Evolutionary conservation across 2,888 invertebrate species (phyloP).

Genomic region (Dyspetes luteomarginatus): DNA sequence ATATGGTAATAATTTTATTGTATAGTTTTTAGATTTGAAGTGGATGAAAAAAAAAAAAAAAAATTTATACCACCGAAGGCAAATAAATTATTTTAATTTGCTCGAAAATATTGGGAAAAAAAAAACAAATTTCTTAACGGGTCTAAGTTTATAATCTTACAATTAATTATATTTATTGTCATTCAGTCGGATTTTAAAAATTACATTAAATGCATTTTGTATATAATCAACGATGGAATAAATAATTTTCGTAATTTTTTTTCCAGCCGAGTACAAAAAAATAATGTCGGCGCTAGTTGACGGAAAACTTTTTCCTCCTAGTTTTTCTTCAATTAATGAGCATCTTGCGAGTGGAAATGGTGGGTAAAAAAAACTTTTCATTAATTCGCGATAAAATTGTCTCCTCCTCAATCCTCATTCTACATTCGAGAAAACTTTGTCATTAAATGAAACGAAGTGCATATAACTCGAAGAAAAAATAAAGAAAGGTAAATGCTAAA

Average conservation of each 20-base stretch:
- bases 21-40: neutral
- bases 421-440: slow-evolving; percentile 69
- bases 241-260: slow-evolving; percentile 69
- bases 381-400: slow-evolving; percentile 13
- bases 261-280: slow-evolving; percentile 39
- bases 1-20: neutral
- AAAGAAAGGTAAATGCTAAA: slow-evolving; percentile 29
- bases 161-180: slow-evolving; percentile 21
- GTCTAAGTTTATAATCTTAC: neutral
- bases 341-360: neutral
- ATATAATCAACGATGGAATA: slow-evolving; percentile 63
- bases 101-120: neutral
- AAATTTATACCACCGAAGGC: neutral
- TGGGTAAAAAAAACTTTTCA: slow-evolving; percentile 19
- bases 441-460: slow-evolving; percentile 73
- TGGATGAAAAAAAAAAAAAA: neutral
- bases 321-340: slow-evolving; percentile 29
- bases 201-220: slow-evolving; percentile 47
- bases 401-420: slow-evolving; percentile 57
- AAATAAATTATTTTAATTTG: neutral
- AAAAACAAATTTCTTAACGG: neutral
- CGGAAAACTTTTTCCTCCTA: slow-evolving; percentile 14
- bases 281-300: neutral
- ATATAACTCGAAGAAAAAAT: slow-evolving; percentile 65
- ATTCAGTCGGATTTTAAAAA: neutral